Evolutionary conservation across 2,797 vertebrate genomes (phyloP).

Genomic region (Syngnathus rostellatus): DNA sequence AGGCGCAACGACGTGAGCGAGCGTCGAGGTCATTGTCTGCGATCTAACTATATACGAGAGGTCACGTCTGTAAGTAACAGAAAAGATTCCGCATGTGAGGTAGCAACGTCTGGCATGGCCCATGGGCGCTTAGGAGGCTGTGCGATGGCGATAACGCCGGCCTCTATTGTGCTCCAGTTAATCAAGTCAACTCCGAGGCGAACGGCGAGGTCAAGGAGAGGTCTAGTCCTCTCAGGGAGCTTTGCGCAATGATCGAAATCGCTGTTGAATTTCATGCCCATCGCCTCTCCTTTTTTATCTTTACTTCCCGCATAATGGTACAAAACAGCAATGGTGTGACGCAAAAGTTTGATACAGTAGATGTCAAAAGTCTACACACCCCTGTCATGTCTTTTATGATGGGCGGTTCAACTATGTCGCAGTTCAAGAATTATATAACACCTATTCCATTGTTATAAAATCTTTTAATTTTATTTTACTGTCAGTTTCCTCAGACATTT

Average conservation of each 20-base stretch:
- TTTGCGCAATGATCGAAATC: slow-evolving; percentile 28
- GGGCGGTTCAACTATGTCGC: too few relatives aligned
- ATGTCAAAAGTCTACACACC: too few relatives aligned
- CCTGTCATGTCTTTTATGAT: too few relatives aligned
- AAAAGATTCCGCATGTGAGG: slow-evolving; percentile 10
- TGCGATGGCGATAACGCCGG: slow-evolving; percentile 47
- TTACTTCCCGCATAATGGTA: not conserved
- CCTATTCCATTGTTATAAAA: too few relatives aligned
- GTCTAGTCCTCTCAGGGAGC: slow-evolving; percentile 35
- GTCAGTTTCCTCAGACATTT: too few relatives aligned
- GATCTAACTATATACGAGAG: not conserved
- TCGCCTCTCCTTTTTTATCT: not conserved
- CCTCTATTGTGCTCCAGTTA: slow-evolving; percentile 53
- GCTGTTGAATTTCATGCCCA: slow-evolving; percentile 7
- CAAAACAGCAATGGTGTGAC: not conserved
- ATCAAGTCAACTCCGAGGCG: slow-evolving; percentile 60
- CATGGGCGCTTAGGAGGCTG: slow-evolving; percentile 48
- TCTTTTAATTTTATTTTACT: too few relatives aligned
- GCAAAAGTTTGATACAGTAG: not conserved
- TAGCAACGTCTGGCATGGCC: slow-evolving; percentile 45
- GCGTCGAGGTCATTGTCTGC: slow-evolving; percentile 22
- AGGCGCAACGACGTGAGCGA: slow-evolving; percentile 37
- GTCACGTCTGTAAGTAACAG: not conserved
- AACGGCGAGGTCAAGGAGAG: slow-evolving; percentile 57
- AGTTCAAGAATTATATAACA: too few relatives aligned